Percentiles rank a stretch among this genome's conserved stretches.
These are phyloP conservation scores for Chironomus riparius DNA, from an alignment of 2,888 invertebrate genomes.

Conservation along the genomic window DNA sequence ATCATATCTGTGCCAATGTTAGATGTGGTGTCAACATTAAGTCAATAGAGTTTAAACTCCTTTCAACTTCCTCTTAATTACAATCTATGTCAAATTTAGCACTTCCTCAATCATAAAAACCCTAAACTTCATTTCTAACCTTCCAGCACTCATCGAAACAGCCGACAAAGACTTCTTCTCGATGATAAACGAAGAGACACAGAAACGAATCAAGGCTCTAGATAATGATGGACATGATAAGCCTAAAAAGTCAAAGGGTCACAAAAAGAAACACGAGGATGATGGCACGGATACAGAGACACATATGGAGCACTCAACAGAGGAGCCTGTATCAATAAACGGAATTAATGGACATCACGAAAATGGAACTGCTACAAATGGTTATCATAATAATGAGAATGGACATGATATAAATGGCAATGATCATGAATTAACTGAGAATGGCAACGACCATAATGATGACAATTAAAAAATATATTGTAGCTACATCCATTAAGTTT, in stretches of 20 bases:
- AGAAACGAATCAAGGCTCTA: not conserved
- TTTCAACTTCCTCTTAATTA: no score
- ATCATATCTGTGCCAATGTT: no score
- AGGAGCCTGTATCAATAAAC: not conserved
- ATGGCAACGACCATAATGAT: no score
- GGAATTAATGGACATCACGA: not conserved
- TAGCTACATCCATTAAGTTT: no score
- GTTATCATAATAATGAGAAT: not conserved
- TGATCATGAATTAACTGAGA: no score
- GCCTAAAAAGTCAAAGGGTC: not conserved
- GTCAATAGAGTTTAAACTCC: no score
- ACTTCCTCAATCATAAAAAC: no score
- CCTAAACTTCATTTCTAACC: not conserved
- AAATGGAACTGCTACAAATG: not conserved
- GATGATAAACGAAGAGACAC: slow-evolving; percentile 11
- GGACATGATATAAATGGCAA: not conserved
- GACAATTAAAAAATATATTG: no score
- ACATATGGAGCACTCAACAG: not conserved
- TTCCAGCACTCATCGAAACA: not conserved
- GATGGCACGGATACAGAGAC: not conserved
- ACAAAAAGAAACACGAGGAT: not conserved
- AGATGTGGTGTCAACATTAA: no score
- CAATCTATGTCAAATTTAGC: no score
- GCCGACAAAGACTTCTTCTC: slow-evolving; percentile 2
- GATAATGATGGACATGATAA: not conserved